Conservation (phyloP, 1,140 invertebrate species). For the Drosophila kohkoa region DNA sequence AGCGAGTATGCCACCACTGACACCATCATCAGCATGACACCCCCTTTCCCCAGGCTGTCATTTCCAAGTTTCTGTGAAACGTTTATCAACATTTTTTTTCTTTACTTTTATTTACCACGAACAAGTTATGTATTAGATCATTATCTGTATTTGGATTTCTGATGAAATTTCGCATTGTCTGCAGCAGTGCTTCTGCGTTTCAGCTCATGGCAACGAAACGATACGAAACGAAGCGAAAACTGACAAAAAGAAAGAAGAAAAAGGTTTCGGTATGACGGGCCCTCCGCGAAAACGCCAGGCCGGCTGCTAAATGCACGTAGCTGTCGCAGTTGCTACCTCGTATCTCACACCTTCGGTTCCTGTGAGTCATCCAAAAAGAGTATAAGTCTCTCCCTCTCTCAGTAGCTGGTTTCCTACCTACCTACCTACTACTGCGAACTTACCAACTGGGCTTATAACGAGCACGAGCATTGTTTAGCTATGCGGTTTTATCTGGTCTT, state of each 20-base stretch:
- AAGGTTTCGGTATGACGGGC: conserved; percentile 29
- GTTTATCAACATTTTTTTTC: conserved; percentile 73
- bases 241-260: conserved; percentile 10
- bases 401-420: conserved; percentile 8
- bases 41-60: conserved; percentile 11
- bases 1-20: not conserved
- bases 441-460: conserved; percentile 8
- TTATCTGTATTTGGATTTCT: conserved; percentile 83
- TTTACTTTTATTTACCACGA: conserved; percentile 63
- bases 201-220: conserved; percentile 40
- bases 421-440: not conserved
- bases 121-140: conserved; percentile 83
- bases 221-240: not conserved
- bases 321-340: conserved; percentile 8
- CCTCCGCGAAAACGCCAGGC: conserved; percentile 27
- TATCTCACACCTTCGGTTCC: conserved; percentile 34
- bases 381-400: not conserved
- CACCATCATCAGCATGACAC: conserved; percentile 2
- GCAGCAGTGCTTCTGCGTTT: conserved; percentile 39
- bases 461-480: conserved; percentile 3
- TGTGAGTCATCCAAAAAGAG: conserved; percentile 33
- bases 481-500: conserved; percentile 62
- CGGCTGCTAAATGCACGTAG: conserved; percentile 25
- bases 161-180: conserved; percentile 83
- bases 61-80: conserved; percentile 22